Base-by-base conservation (phyloP, 2,797 vertebrate genomes). In the Sebastes itinus region DNA sequence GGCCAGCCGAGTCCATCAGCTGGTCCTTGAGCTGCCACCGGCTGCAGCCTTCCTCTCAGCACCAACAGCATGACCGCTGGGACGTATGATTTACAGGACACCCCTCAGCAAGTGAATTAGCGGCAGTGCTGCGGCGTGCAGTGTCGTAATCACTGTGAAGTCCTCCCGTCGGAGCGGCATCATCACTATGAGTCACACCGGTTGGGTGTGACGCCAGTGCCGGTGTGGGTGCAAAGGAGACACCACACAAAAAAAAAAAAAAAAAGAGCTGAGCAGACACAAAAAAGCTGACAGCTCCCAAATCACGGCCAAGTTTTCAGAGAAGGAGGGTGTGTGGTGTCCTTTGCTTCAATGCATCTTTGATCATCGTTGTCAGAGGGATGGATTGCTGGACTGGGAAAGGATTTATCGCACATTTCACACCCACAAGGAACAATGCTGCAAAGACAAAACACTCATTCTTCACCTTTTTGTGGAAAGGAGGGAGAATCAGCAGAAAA, bases 1-100 rank as follows among this genome's bases (percentile, higher is more conserved):
- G 20, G 84, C 70, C 61, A 38, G 4, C 77, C 8, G 70, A 77
- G 81, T 89, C 81, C 80, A 86, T 89, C 88, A 89, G 75, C 78
- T 32, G 81, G 92, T 87, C 90, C 92, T 92, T 93, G 92, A 93
- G 85, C 84, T 90, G 92, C 84, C 92, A 82, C 72, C n/a, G 58
- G 67, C 79, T 61, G 60, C 64, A 35, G 80, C 80, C 74, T 72
- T 30, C 16, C 72, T 61, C 78, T 42, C 56, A 4, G 49, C 80
- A 30, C 64, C 77, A 32, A 58, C 82, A 77, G 35, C 83, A 27
- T 73, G 80, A 63, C 77, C 79, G n/a, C 66, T 3, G 74, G 75
- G 79, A 67, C 14, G 1, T 32, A 64, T 89, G 89, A 95, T 92
- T 91, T 92, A 91, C 89, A 78, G 80, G 83, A 87, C 78, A 77